Percentiles rank a stretch among this genome's conserved stretches.
Evolutionary conservation across 2,888 invertebrate genomes (phyloP).

Genomic region (Nemotelus nigrinus): DNA sequence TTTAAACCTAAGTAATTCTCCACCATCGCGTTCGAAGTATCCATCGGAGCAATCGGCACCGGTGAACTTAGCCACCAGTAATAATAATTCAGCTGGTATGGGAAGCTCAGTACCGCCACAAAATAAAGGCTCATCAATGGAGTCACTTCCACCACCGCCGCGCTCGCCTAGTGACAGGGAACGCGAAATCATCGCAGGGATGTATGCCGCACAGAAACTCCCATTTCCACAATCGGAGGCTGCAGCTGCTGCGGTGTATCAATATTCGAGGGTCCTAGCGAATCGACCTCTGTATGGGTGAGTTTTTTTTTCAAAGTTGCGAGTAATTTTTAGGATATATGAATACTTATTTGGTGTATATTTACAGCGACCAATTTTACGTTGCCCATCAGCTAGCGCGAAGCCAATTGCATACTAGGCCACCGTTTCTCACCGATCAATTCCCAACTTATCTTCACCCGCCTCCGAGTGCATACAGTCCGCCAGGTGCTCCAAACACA

Average conservation of each 20-base stretch:
- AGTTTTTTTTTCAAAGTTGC: slow-evolving; percentile 44
- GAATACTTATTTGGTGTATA: neutral
- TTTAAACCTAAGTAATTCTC: slow-evolving; percentile 44
- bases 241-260: slow-evolving; percentile 54
- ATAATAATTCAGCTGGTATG: slow-evolving; percentile 47
- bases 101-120: slow-evolving; percentile 31
- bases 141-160: slow-evolving; percentile 16
- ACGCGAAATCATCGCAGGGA: slow-evolving; percentile 50
- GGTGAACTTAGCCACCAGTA: slow-evolving; percentile 57
- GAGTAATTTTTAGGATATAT: neutral
- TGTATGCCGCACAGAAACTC: slow-evolving; percentile 54
- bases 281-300: slow-evolving; percentile 55
- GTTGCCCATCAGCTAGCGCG: slow-evolving; percentile 52
- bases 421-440: slow-evolving; percentile 53
- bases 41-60: slow-evolving; percentile 55
- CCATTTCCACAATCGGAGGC: slow-evolving; percentile 51
- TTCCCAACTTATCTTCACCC: slow-evolving; percentile 54
- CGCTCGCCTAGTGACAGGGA: slow-evolving; percentile 29
- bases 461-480: slow-evolving; percentile 50
- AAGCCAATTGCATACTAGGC: slow-evolving; percentile 53
- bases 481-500: slow-evolving; percentile 47
- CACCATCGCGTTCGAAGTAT: slow-evolving; percentile 51
- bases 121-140: slow-evolving; percentile 10
- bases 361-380: slow-evolving; percentile 49
- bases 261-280: slow-evolving; percentile 40